Percentiles rank a stretch among this genome's conserved stretches.
Conservation (phyloP, 92 coral and sea anemone species). For the Isaurus tuberculatus region DNA sequence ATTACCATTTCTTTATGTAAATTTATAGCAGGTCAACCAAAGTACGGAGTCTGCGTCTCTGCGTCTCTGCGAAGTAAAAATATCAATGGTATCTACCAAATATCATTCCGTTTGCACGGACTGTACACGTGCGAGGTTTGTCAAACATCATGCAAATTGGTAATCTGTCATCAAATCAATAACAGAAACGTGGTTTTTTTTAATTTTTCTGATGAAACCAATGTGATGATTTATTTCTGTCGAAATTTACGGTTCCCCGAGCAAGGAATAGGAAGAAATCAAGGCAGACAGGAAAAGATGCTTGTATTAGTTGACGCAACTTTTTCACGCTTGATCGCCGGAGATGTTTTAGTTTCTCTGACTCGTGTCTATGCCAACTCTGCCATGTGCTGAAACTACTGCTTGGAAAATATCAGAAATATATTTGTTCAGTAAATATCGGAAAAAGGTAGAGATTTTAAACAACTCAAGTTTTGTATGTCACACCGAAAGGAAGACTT, state of each 20-base stretch:
- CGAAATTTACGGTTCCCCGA: background rate
- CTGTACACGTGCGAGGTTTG: slow-evolving; percentile 22
- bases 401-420: background rate
- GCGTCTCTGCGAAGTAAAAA: no score
- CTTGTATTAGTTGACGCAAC: background rate
- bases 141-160: background rate
- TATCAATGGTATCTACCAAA: background rate
- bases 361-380: no score
- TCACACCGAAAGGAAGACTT: background rate
- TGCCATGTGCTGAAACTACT: no score
- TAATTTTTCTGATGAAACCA: background rate
- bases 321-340: background rate
- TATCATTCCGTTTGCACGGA: background rate
- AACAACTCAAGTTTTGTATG: background rate
- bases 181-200: background rate
- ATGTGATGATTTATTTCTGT: background rate
- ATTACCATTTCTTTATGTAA: no score
- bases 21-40: no score
- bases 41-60: no score
- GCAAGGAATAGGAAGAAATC: background rate
- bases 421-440: background rate
- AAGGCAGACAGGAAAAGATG: background rate
- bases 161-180: slow-evolving; percentile 17
- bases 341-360: no score
- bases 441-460: background rate